Conservation (phyloP, 2,888 invertebrate genomes). For the Plebejus melissa region DNA sequence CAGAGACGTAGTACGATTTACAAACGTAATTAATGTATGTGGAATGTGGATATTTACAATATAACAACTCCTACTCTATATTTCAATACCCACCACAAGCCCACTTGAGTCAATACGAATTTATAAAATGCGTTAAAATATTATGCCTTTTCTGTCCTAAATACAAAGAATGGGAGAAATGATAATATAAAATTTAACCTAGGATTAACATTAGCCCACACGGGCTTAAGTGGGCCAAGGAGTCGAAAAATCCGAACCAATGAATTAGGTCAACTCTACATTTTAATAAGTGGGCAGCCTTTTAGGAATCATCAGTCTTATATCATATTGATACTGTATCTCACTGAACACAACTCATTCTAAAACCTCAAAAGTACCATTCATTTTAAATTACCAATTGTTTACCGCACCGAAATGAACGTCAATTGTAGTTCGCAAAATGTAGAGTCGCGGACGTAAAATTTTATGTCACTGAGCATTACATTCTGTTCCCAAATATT, state of each 20-base stretch:
- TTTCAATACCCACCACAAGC: background rate
- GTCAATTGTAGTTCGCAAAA: background rate
- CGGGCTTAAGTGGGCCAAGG: background rate
- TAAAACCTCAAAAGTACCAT: background rate
- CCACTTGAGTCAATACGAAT: background rate
- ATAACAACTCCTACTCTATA: background rate
- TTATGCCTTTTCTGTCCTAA: background rate
- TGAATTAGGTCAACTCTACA: too few species aligned
- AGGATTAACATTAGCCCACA: background rate
- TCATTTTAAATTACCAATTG: background rate
- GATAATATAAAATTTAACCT: background rate
- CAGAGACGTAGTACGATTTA: background rate
- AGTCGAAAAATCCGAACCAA: background rate
- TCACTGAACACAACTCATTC: background rate
- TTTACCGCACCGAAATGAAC: background rate
- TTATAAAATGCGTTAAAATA: background rate
- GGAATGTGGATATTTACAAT: background rate
- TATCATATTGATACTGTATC: background rate
- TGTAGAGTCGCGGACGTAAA: background rate
- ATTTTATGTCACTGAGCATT: background rate
- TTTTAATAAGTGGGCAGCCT: background rate
- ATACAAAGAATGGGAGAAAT: background rate
- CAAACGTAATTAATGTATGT: background rate
- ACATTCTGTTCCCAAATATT: slow-evolving; percentile 25
- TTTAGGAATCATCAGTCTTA: background rate